Base-by-base conservation (phyloP, 2,113 vertebrate genomes). In the Poeciliopsis occidentalis region DNA sequence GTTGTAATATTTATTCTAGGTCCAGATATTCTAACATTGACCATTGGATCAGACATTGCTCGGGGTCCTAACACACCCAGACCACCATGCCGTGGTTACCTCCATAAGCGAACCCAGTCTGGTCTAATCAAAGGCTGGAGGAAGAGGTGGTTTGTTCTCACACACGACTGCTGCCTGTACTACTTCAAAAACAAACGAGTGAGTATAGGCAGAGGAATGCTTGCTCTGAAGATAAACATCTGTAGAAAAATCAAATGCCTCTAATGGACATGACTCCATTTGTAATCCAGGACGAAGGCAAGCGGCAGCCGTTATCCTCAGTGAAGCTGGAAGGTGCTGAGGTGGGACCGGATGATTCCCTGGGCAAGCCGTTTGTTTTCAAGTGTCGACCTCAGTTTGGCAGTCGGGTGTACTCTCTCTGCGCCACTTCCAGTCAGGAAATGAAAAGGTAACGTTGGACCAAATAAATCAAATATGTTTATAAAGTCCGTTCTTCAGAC, bases 141-240 rank as follows among this genome's bases (percentile, higher is more conserved):
- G 82, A 98, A 96, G 89, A 95, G 97, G 64, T 98, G 96, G 97
- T 98, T 97, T 79, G 96, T 97, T 15, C 92, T 97, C 62, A 96
- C 95, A 37, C 95, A 96, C 12, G 95, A 96, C 30, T 94, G 96
- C 64, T 96, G 90, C 69, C 94, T 99, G 2, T 93, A 93, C 71
- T 98, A 98, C 89, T 97, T 97, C 91, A 96, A 94, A 75, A 95
- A 96, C 66, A 97, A 96, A 87, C 95, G 96, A 95, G 96, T 98
- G 91, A 94, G 88, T 26, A 67, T 10, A 24, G 3, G 54, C 47
- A 2, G 1, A 29, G 4, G 4, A 7, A 24, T 32, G 4, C 51
- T 0, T 0, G 22, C 41, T 32, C 37, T 65, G 12, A 27, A 72
- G 64, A 60, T 31, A n/a, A 32, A 24, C 29, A 29, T 44, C 27